These are phyloP conservation scores for Furnarius figulus DNA, from an alignment of 2,113 vertebrate species.

Conservation along the genomic window DNA sequence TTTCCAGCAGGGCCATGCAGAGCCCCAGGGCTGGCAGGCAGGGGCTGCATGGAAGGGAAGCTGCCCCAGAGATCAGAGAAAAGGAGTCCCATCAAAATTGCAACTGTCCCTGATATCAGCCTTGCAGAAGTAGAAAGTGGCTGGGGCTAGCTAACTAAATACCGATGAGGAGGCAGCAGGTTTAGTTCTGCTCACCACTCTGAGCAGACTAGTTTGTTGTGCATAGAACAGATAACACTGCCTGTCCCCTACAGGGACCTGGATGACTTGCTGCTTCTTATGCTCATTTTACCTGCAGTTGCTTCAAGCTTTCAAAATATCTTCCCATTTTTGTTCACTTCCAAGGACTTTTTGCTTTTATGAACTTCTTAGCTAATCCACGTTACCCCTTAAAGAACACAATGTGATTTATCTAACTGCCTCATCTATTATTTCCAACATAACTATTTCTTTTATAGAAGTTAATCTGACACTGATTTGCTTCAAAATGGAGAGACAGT, in stretches of 20 bases:
- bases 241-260: not conserved
- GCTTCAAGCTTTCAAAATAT: not conserved
- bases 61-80: not conserved
- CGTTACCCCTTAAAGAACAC: not conserved
- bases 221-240: not conserved
- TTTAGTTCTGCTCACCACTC: not conserved
- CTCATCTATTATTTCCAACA: not conserved
- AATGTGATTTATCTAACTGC: not conserved
- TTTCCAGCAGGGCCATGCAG: rapidly evolving
- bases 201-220: not conserved
- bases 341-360: not conserved
- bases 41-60: not conserved
- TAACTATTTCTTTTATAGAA: not conserved
- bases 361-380: not conserved
- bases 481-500: not conserved
- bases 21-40: not conserved
- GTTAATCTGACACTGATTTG: slow-evolving; percentile 11
- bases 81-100: not conserved
- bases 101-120: not conserved
- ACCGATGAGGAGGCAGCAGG: rapidly evolving
- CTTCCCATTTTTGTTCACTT: not conserved
- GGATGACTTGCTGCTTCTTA: not conserved
- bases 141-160: not conserved
- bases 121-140: not conserved
- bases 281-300: not conserved